Percentiles rank a stretch among this genome's conserved stretches.
These are phyloP conservation scores for Hermatobates lingyangjiaoensis DNA, from an alignment of 1,140 invertebrate genomes.

Conservation along the genomic window DNA sequence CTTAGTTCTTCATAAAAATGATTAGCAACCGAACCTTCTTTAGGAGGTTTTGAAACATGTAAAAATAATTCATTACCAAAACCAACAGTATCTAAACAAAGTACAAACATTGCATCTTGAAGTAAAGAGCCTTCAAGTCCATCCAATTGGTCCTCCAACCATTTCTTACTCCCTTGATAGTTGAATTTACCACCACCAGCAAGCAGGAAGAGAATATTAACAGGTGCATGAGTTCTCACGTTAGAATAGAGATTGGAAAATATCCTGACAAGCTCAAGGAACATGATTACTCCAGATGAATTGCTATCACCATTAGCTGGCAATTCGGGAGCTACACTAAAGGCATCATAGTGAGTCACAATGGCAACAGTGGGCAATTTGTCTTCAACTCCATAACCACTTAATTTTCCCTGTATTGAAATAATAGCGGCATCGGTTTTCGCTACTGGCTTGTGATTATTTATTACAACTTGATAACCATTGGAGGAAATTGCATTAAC, in stretches of 20 bases:
- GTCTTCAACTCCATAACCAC: constrained; percentile 54
- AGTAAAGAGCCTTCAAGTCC: constrained; percentile 43
- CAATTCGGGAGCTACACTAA: constrained; percentile 65
- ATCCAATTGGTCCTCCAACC: constrained; percentile 85
- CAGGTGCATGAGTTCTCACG: constrained; percentile 55
- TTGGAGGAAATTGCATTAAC: constrained; percentile 74
- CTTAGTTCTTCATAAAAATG: constrained; percentile 51
- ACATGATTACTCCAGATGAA: constrained; percentile 72
- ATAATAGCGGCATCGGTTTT: constrained; percentile 62
- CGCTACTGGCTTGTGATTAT: constrained; percentile 42
- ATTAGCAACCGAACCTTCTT: constrained; percentile 48
- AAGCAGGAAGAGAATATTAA: constrained; percentile 77
- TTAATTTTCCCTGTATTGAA: constrained; percentile 60
- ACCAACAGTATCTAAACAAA: constrained; percentile 78
- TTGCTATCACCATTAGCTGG: constrained; percentile 80
- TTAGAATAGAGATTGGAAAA: constrained; percentile 82
- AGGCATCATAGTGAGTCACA: constrained; percentile 84
- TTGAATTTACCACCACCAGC: constrained; percentile 87
- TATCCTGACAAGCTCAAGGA: constrained; percentile 73
- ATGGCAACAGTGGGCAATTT: constrained; percentile 72
- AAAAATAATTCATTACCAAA: constrained; percentile 49
- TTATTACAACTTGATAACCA: constrained; percentile 72
- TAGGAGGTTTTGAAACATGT: constrained; percentile 92
- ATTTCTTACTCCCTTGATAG: constrained; percentile 89
- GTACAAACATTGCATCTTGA: constrained; percentile 70